Percentiles rank a stretch among this genome's conserved stretches.
These are phyloP conservation scores for Eupeodes latifasciatus DNA, from an alignment of 2,888 invertebrate species.

Conservation along the genomic window DNA sequence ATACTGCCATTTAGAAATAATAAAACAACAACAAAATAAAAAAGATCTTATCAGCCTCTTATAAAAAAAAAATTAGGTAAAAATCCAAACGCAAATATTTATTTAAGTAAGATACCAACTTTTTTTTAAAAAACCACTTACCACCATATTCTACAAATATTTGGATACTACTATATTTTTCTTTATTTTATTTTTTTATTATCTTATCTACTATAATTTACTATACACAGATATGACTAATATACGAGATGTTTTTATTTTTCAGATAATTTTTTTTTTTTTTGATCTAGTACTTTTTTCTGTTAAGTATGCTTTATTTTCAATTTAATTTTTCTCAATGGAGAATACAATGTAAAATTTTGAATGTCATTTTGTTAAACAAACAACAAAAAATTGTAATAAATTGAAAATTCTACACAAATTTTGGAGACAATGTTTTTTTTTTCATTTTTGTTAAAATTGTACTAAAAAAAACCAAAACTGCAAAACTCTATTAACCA, in stretches of 20 bases:
- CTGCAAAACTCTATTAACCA: constrained; percentile 9
- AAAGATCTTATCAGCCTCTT: constrained; percentile 45
- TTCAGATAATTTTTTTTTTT: constrained; percentile 15
- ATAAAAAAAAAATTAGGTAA: constrained; percentile 3
- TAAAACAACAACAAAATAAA: not conserved
- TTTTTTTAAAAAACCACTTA: constrained; percentile 18
- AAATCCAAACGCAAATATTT: constrained; percentile 29
- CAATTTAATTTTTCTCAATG: not conserved
- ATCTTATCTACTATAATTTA: constrained; percentile 27
- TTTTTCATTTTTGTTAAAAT: constrained; percentile 35
- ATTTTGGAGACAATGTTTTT: constrained; percentile 41
- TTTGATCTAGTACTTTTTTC: not conserved
- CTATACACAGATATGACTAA: constrained; percentile 40
- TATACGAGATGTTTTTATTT: constrained; percentile 44
- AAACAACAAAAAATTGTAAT: not conserved
- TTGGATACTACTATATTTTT: constrained; percentile 19
- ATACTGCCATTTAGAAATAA: constrained; percentile 13
- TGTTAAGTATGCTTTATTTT: not conserved
- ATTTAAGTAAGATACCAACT: not conserved
- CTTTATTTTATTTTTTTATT: constrained; percentile 17
- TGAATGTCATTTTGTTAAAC: constrained; percentile 10
- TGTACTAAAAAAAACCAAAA: constrained; percentile 25
- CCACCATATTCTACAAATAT: constrained; percentile 32
- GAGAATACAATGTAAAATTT: not conserved
- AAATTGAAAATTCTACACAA: constrained; percentile 30